Evolutionary conservation across 1,140 invertebrate genomes (phyloP), one percentile per base, ranked within the genome.

Genomic region (Drosophila kikkawai): DNA sequence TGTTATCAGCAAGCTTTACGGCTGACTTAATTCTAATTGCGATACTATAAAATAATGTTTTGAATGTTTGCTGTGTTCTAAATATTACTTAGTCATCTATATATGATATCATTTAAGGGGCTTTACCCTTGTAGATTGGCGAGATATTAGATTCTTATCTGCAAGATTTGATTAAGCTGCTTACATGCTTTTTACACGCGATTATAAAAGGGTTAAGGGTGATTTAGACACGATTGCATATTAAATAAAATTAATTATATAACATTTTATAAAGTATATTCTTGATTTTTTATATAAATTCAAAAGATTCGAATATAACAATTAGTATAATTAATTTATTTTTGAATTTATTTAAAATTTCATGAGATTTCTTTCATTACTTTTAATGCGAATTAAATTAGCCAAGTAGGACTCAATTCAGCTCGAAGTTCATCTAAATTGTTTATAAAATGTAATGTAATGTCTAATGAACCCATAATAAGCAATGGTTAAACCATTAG

Each of bases 1-100:
- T 19, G 32, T 73, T 73, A 73, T 73, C 67, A 60, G 32, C 22
- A 11, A n/a, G 9, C 48, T 73, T 45, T 59, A 41, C 34, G 67
- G 51, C 22, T 59, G 37, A 34, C 7, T 59, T 39, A 36, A 41
- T 36, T 12, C 29, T 26, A 41, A 50, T 41, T 48, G 19, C 13
- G 13, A 12, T 36, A n/a, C 6, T 29, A 32, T 59, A 50, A n/a
- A 11, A 19, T 15, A 19, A 9, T 22, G 3, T 48, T 59, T 60
- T 13, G 6, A 51, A 34, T 51, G 29, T 34, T 51, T 51, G 9
- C 0, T 19, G 0, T 19, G 11, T 1, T 1, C 3, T 37, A 22
- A 11, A 11, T 22, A 55, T 3, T 55, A 36, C 22, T 55, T 39
- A 39, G 17, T 55, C 36, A 55, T 22, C 7, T 15, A 5, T 4